phyloP scores from a whole-genome alignment of 2,113 vertebrate genomes.

The Psilopogon haemacephalus region DNA sequence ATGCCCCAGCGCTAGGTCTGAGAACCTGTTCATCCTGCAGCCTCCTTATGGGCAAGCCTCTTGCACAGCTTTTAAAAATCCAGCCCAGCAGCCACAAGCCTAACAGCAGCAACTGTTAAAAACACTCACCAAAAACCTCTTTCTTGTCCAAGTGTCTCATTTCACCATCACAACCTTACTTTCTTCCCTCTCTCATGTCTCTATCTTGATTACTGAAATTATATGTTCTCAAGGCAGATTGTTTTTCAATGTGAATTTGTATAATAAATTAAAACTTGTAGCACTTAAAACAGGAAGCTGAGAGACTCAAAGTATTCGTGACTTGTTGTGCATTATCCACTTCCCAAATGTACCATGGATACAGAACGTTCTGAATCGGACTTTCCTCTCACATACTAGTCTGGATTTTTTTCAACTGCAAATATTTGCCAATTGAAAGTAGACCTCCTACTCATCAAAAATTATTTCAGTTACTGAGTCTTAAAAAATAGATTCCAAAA shows the following conservation, averaged over 20 bases:
- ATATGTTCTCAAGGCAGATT: not conserved
- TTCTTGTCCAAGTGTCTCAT: not conserved
- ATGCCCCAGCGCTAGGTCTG: not conserved
- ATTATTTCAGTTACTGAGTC: not conserved
- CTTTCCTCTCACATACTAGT: not conserved
- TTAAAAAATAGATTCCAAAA: not conserved
- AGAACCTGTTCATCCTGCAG: not conserved
- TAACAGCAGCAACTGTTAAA: not conserved
- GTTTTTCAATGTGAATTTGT: not conserved
- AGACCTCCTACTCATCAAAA: not conserved
- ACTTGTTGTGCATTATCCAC: not conserved
- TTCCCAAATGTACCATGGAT: not conserved
- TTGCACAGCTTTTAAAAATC: not conserved
- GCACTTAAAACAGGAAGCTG: not conserved
- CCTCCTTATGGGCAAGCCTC: not conserved
- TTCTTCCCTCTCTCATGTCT: not conserved
- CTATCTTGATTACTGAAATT: not conserved
- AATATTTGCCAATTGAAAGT: not conserved
- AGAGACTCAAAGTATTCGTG: not conserved
- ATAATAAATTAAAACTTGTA: not conserved
- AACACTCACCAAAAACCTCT: not conserved
- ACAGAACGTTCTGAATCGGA: not conserved
- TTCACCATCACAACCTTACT: not conserved
- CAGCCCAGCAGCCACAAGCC: fast-evolving
- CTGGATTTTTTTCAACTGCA: not conserved